Evolutionary conservation across 53 echinoderm and acorn worm genomes (phyloP).

Genomic region (Zoroaster sp.): DNA sequence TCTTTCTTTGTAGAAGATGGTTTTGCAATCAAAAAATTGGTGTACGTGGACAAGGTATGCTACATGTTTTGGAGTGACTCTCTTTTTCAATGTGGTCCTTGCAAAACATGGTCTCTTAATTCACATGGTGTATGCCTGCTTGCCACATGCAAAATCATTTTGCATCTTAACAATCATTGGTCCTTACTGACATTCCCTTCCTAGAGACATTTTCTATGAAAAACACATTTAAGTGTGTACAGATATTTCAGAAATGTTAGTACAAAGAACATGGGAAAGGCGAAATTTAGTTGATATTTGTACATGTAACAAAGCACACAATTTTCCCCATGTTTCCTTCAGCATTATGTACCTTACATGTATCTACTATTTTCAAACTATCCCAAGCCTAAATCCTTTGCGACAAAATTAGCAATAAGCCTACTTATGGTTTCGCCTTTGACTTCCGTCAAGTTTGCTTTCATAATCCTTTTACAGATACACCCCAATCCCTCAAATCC

Average conservation of each 20-base stretch:
- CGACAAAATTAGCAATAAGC: background rate
- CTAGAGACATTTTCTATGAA: too few species aligned
- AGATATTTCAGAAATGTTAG: too few species aligned
- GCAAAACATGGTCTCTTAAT: background rate
- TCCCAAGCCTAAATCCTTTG: background rate
- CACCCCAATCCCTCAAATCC: constrained; percentile 12
- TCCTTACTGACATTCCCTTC: too few species aligned
- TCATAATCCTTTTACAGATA: background rate
- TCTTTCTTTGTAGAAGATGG: background rate
- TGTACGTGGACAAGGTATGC: background rate
- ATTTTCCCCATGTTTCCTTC: too few species aligned
- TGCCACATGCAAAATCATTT: background rate
- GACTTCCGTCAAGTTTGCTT: constrained; percentile 13
- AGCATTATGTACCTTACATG: too few species aligned
- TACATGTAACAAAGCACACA: too few species aligned
- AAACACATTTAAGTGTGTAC: too few species aligned
- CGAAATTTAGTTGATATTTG: too few species aligned
- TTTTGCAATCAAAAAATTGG: background rate
- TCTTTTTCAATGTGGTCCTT: background rate
- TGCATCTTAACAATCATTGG: too few species aligned
- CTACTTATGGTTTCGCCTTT: background rate
- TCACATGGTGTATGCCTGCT: background rate
- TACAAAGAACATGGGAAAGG: too few species aligned
- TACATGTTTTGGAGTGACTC: too few species aligned
- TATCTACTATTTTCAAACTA: too few species aligned